A percentile compares a stretch with the other conserved stretches of the same genome.
Evolutionary conservation across 2,888 invertebrate species (phyloP).

Genomic region (Ectemnius lituratus): DNA sequence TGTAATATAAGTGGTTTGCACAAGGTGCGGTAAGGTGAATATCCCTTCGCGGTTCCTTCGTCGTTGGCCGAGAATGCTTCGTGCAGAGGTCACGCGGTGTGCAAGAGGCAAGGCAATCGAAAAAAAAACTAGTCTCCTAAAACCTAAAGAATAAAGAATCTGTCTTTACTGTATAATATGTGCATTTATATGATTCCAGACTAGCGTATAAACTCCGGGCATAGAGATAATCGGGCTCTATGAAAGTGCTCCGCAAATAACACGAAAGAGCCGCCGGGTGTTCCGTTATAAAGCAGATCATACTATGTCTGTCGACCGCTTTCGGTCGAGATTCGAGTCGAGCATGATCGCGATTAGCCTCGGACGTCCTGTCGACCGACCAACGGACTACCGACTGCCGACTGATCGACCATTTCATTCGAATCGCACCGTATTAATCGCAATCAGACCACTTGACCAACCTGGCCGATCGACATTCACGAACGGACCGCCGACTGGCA

Average conservation of each 20-base stretch:
- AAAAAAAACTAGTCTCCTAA: slow-evolving; percentile 35
- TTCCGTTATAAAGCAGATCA: slow-evolving; percentile 21
- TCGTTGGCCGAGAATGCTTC: slow-evolving; percentile 52
- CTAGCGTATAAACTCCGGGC: slow-evolving; percentile 75
- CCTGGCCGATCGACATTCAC: slow-evolving; percentile 3
- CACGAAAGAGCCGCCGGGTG: slow-evolving; percentile 35
- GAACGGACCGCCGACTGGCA: neutral
- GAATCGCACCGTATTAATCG: no score
- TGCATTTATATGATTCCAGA: slow-evolving; percentile 77
- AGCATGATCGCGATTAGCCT: slow-evolving; percentile 6
- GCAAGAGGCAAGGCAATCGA: slow-evolving; percentile 42
- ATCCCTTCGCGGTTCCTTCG: slow-evolving; percentile 41
- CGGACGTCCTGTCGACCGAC: slow-evolving; percentile 5
- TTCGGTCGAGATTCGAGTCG: neutral
- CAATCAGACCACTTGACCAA: no score
- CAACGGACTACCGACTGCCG: neutral
- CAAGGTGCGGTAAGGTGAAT: slow-evolving; percentile 45
- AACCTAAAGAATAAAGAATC: slow-evolving; percentile 52
- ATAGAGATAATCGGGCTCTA: slow-evolving; percentile 70
- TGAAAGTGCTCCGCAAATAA: slow-evolving; percentile 72
- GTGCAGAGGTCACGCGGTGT: slow-evolving; percentile 69
- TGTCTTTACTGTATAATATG: slow-evolving; percentile 76
- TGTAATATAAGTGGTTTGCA: neutral
- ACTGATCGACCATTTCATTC: neutral
- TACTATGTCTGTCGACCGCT: neutral